Evolutionary conservation across 2,797 vertebrate genomes (phyloP).

Genomic region (Coracias cyanogaster): DNA sequence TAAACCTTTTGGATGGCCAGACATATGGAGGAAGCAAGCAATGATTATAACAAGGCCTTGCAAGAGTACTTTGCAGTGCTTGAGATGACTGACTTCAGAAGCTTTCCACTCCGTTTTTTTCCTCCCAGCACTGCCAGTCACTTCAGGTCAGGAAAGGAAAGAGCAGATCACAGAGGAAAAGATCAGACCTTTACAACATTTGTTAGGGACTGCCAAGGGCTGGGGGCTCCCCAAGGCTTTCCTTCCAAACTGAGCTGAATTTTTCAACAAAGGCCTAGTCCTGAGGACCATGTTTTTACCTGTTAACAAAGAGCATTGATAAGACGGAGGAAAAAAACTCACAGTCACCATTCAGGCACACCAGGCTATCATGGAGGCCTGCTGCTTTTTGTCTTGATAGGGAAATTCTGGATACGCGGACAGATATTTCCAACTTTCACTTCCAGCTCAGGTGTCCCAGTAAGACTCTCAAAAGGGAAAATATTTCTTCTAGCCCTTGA

Average conservation of each 20-base stretch:
- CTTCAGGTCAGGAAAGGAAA: not conserved
- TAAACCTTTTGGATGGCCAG: slow-evolving; percentile 64
- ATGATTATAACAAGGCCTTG: slow-evolving; percentile 56
- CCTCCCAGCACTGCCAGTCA: not conserved
- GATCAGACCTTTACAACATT: not conserved
- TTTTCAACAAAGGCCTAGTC: not conserved
- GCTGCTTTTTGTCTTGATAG: not conserved
- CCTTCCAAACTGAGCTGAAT: not conserved
- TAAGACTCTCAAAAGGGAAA: not conserved
- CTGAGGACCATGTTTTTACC: not conserved
- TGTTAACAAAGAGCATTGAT: not conserved
- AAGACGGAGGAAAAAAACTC: not conserved
- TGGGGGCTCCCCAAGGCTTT: not conserved
- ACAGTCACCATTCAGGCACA: not conserved
- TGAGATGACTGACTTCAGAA: slow-evolving; percentile 56
- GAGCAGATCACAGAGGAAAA: not conserved
- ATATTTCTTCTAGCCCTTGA: not conserved
- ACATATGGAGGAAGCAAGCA: slow-evolving; percentile 63
- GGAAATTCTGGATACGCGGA: not conserved
- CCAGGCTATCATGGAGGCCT: not conserved
- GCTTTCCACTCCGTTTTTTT: slow-evolving; percentile 29
- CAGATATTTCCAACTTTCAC: not conserved
- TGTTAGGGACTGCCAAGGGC: not conserved
- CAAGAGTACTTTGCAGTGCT: not conserved
- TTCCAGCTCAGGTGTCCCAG: not conserved